Percentiles rank a stretch among this genome's conserved stretches.
Conservation (phyloP, 2,797 vertebrate genomes). For the Coccyzus lansbergi region DNA sequence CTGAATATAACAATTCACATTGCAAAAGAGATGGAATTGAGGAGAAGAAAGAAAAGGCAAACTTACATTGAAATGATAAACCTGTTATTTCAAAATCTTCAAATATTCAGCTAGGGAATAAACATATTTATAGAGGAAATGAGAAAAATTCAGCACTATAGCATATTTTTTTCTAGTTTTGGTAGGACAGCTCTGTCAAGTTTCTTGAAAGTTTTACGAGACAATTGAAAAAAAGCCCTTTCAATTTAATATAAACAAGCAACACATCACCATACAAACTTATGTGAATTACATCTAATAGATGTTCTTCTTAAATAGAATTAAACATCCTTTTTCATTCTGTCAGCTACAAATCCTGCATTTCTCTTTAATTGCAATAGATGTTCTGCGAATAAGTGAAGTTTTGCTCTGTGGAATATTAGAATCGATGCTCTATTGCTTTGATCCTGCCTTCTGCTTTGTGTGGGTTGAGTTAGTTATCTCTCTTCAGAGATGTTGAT, state of each 20-base stretch:
- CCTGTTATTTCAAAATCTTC: not conserved
- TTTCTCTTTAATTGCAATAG: not conserved
- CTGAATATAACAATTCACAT: not conserved
- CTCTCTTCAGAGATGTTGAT: not conserved
- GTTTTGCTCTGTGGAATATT: not conserved
- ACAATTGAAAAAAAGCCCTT: not conserved
- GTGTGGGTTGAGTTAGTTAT: constrained; percentile 26
- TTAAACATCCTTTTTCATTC: not conserved
- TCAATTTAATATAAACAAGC: not conserved
- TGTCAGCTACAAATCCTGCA: not conserved
- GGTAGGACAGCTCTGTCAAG: not conserved
- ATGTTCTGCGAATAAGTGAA: not conserved
- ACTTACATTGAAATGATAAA: not conserved
- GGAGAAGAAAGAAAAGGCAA: not conserved
- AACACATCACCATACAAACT: not conserved
- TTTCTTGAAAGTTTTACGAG: not conserved
- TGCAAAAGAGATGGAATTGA: not conserved
- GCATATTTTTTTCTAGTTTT: not conserved
- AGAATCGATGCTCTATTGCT: constrained; percentile 19
- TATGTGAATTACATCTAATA: not conserved
- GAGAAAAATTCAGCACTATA: not conserved
- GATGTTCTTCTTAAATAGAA: not conserved
- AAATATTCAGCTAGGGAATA: not conserved
- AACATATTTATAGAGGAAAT: not conserved
- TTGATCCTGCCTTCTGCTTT: not conserved